Base-by-base conservation (phyloP, 2,888 invertebrate species). In the Cremastobaeus sp. region DNA sequence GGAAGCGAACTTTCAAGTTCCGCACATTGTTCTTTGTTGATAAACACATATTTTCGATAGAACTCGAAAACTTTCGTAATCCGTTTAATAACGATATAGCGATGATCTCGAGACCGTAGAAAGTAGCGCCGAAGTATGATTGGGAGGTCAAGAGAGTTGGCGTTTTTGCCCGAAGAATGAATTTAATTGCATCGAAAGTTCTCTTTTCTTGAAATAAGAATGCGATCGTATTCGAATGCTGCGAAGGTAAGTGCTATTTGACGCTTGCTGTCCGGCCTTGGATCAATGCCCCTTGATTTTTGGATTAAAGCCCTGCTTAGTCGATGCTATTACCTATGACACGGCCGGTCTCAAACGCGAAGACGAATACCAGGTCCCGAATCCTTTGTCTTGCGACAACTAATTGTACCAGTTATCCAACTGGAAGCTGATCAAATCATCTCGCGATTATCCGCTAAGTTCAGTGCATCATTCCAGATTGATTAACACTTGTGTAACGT, bases 401-500 rank as follows among this genome's bases (percentile, higher is more conserved):
- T 72, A 76, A 72, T 72, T 76, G 64, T 60, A 11, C 39, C 34
- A 73, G 60, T 45, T 57, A 73, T 73, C 60, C 65, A 15, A 73
- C 69, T 65, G 65, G 69, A 72, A 69, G 59, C 69, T 76, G 65
- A 73, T 76, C 64, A 68, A 76, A 73, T 76, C 73, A 76, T 76
- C 62, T 76, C 70, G 37, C 76, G 68, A 76, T 76, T 76, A 76
- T 76, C 74, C 72, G 43, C 45, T 57, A 71, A 68, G 72, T 71
- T 76, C 65, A 28, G 60, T 57, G 64, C 71, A 69, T 60, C 71
- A 48, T 65, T 69, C 69, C 65, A 68, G 62, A 76, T 74, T 72
- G 68, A 75, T 74, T 76, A 73, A 76, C 73, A 76, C 73, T 76
- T 70, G 70, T 76, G 76, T 73, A 73, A 73, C 73, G 57, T 73